Evolutionary conservation across 2,888 invertebrate genomes (phyloP).

Genomic region (Caenorhabditis sp.): DNA sequence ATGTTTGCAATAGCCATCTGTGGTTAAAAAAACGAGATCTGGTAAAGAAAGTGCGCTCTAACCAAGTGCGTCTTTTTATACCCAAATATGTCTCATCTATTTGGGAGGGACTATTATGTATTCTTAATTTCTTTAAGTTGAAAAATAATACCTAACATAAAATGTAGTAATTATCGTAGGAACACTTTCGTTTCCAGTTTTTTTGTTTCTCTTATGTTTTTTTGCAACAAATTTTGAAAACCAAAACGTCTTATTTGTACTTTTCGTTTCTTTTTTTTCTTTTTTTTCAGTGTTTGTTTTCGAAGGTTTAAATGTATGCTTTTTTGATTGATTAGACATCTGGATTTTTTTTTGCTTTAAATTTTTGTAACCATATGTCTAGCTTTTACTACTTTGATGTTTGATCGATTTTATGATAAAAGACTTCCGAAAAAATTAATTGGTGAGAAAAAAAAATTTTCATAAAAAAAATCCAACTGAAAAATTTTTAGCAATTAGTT

Average conservation of each 20-base stretch:
- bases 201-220: background rate
- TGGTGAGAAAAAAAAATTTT: no score
- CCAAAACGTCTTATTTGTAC: background rate
- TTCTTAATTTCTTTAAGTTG: no score
- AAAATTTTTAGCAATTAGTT: no score
- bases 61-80: no score
- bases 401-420: background rate
- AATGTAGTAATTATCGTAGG: background rate
- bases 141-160: background rate
- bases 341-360: background rate
- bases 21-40: no score
- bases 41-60: no score
- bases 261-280: background rate
- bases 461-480: no score
- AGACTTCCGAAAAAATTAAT: no score
- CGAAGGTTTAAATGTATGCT: background rate
- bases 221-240: background rate
- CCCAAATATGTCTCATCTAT: no score
- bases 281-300: background rate
- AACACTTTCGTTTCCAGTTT: background rate
- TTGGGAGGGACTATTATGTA: no score
- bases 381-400: background rate
- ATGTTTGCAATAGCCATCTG: no score
- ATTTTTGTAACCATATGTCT: no score
- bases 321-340: background rate